A percentile compares a stretch with the other conserved stretches of the same genome.
phyloP scores from a whole-genome alignment of 2,888 invertebrate genomes.

The Gnatocerus cornutus region DNA sequence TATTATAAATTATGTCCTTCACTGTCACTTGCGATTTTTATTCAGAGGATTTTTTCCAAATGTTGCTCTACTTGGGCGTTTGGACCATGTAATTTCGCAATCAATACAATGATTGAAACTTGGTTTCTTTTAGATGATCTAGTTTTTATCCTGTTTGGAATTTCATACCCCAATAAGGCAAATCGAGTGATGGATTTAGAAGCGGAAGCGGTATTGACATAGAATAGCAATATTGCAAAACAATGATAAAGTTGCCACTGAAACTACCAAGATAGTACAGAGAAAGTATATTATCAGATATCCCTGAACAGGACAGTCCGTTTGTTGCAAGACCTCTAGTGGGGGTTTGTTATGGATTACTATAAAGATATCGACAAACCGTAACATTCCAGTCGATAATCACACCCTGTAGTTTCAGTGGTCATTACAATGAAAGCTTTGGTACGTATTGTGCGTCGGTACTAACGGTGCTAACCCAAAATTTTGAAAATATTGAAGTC shows the following conservation, averaged over 20 bases:
- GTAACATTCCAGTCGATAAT: conserved; percentile 54
- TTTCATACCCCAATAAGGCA: neutral
- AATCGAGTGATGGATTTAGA: conserved; percentile 14
- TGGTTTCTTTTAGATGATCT: too few species aligned
- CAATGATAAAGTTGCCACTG: conserved; percentile 41
- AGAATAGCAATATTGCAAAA: conserved; percentile 40
- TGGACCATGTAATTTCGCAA: too few species aligned
- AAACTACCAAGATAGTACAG: conserved; percentile 43
- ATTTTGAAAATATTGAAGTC: too few species aligned
- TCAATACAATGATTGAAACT: too few species aligned
- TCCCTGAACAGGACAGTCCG: conserved; percentile 58
- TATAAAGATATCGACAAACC: conserved; percentile 60
- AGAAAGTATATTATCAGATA: conserved; percentile 60
- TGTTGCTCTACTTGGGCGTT: too few species aligned
- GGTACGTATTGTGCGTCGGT: conserved; percentile 53
- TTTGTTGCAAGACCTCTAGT: conserved; percentile 56
- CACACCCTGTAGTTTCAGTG: conserved; percentile 54
- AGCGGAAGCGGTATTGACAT: conserved; percentile 29
- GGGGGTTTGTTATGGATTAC: conserved; percentile 57
- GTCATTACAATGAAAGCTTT: conserved; percentile 56
- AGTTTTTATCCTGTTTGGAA: neutral
- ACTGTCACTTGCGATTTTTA: neutral
- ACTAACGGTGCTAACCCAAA: too few species aligned
- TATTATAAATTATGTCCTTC: neutral
- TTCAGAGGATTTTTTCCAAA: neutral